Evolutionary conservation across 2,113 vertebrate genomes (phyloP).

Genomic region (Colistium nudipinnis): DNA sequence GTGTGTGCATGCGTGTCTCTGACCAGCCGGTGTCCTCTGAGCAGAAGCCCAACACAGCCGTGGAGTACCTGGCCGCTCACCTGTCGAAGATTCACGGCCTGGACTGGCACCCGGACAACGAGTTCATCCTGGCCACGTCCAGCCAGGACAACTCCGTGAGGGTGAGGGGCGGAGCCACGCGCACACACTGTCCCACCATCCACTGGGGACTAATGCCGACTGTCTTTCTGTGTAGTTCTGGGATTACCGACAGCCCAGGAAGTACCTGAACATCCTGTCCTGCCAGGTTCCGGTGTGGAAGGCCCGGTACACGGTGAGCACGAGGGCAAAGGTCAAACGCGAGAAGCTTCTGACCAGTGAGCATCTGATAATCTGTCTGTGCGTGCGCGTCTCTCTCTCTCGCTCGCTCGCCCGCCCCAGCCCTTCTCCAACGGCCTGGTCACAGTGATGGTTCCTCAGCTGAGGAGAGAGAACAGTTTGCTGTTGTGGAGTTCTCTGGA

Average conservation of each 20-base stretch:
- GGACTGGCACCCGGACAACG: constrained; percentile 98
- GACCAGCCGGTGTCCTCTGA: background rate
- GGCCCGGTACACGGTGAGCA: constrained; percentile 94
- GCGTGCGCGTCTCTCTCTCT: background rate
- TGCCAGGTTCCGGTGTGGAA: constrained; percentile 99
- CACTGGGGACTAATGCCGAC: too few relatives aligned
- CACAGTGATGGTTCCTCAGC: constrained; percentile 98
- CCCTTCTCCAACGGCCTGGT: constrained; percentile 96
- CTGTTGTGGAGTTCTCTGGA: constrained; percentile 95
- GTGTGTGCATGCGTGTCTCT: background rate
- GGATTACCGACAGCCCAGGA: constrained; percentile 97
- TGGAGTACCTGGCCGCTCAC: constrained; percentile 96
- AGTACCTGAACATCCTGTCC: constrained; percentile 94
- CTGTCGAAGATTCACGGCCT: constrained; percentile 97
- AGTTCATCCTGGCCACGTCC: constrained; percentile 93
- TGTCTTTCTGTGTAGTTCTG: constrained; percentile 86
- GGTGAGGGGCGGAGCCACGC: constrained; percentile 82
- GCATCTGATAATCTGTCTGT: too few relatives aligned
- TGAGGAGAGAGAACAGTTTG: constrained; percentile 95
- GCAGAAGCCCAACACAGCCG: constrained; percentile 95
- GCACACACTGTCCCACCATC: too few relatives aligned
- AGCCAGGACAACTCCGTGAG: constrained; percentile 98
- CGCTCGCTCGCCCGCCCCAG: too few relatives aligned
- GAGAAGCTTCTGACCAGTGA: too few relatives aligned
- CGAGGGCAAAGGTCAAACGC: too few relatives aligned